Base-by-base conservation (phyloP, 2,113 vertebrate species). In the Gallinago media region DNA sequence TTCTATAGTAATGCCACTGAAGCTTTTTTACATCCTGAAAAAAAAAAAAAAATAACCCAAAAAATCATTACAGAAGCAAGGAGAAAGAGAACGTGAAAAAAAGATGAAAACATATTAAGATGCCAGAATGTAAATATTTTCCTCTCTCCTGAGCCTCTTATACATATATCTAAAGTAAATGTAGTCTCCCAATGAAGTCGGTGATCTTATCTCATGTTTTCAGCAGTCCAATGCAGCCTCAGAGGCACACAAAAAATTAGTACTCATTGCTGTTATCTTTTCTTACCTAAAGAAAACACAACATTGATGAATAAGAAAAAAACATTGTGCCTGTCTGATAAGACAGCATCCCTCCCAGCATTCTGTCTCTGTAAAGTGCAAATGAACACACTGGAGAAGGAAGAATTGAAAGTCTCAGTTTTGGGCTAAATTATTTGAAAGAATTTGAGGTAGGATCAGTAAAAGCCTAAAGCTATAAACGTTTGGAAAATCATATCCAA, bases 121-220 rank as follows among this genome's bases (percentile, higher is more conserved):
- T 88, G 50, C 40, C 55, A 77, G 71, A 94, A 92, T 90, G 88
- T 86, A 96, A 95, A 92, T 62, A 83, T 7, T 29, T 82, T 76
- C 66, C 27, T 72, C 56, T 95, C 92, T 94, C 70, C 66, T 46
- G 44, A 94, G 87, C n/a, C 27, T 91, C 36, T 93, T 85, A 58
- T 12, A 85, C 27, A 70, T 75, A 62, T 68, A 91, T 73, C 58
- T 94, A 79, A 89, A 94, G 56, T 54, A 85, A 93, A 94, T 55
- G 71, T 72, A 76, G 50, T 36, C 36, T 63, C 71, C 58, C 42
- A 38, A 42, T 50, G 38, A 94, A 94, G 85, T 25, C 9, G 42
- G 22, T 80, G 92, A 92, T 96, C 59, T 92, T 92, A 93, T 94
- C 93, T 94, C 75, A 32, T 62, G 49, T 80, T 93, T 93, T 88